Evolutionary conservation across 2,113 vertebrate species (phyloP), one percentile per base, ranked within the genome.

Genomic region (Scalopus aquaticus): DNA sequence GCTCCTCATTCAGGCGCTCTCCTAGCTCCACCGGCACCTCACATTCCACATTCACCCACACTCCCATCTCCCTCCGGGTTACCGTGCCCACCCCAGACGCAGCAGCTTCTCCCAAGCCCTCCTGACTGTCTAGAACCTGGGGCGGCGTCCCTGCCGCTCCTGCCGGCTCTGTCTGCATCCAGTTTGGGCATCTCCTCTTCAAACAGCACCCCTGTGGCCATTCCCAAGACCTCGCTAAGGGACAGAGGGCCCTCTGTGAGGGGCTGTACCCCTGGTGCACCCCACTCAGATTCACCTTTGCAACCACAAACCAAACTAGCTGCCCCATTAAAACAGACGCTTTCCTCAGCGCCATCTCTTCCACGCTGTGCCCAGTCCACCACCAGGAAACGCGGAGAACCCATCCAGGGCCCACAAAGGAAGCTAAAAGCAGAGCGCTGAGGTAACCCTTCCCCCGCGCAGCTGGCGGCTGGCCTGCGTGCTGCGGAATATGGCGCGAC

Each of bases 381-480:
- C 0, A 17, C 37, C 12, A 62, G 62, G 20, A 73, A 46, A 46
- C 8, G 12, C 44, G 54, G 28, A 51, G 24, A 13, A 9, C 19
- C 32, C 60, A 5, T 80, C 30, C 8, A 3, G 44, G 44, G 44
- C 44, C 44, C 44, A 44, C 44, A 9, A 5, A 44, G 30, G 28
- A 46, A 51, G 35, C 86, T 11, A 1, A 37, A 46, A 42, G 17
- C 1, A 11, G 17, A 42, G 24, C 13, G 1, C 35, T 9, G 13
- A 70, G 22, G 49, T 1, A 4, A 0, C 30, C 28, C 22, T 74
- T 26, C 30, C 76, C 24, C 19, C 0, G 8, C 20, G 10, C 62
- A 19, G 15, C n/a, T 1, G 46, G 9, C 12, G 5, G 28, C 19
- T 1, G 4, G 8, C 6, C 1, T 2, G 11, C 9, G 2, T 1